Base-by-base conservation (phyloP, 2,888 invertebrate species). In the Leptodirus hochenwartii region DNA sequence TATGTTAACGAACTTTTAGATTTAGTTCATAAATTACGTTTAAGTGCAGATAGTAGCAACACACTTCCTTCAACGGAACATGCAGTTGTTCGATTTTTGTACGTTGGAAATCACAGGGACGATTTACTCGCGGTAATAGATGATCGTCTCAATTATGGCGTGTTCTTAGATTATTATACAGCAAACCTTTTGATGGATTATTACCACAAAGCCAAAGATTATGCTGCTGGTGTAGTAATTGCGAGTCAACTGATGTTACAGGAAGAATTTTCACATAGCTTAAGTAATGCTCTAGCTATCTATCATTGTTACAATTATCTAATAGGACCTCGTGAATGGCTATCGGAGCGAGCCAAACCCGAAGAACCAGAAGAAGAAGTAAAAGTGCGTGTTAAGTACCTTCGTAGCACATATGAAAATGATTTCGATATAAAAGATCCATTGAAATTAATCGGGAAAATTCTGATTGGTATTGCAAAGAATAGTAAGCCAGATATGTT, bases 231-330 rank as follows among this genome's bases (percentile, higher is more conserved):
- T 10, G 76, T 82, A 0, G 67, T 71, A 50, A 60, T 87, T 10
- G 82, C 84, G 1, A 64, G 68, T 31, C 59, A 82, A 33, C 54
- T 84, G 34, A 87, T 91, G 82, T 57, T 91, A 15, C 88, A 93
- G 53, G 90, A 91, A 58, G 85, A 91, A 43, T 70, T 69, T 42
- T 62, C 62, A 8, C 69, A 84, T 58, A 67, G 70, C 3, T 61
- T 88, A 12, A 63, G 73, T 3, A 66, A 66, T 39, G 54, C 66
- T 17, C 54, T 91, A 25, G 67, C 74, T 17, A 50, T 87, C 22
- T 73, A 78, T 51, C 70, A 82, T 15, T 79, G 81, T 49, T 70
- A 72, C 40, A 73, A 70, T 43, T 80, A 73, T 50, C 52, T 84
- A 15, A 55, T 60, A 35, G 56, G 61, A 32, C 61, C 65, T 9